phyloP scores from a whole-genome alignment of 2,888 invertebrate species.

The Amphipoea oculea region DNA sequence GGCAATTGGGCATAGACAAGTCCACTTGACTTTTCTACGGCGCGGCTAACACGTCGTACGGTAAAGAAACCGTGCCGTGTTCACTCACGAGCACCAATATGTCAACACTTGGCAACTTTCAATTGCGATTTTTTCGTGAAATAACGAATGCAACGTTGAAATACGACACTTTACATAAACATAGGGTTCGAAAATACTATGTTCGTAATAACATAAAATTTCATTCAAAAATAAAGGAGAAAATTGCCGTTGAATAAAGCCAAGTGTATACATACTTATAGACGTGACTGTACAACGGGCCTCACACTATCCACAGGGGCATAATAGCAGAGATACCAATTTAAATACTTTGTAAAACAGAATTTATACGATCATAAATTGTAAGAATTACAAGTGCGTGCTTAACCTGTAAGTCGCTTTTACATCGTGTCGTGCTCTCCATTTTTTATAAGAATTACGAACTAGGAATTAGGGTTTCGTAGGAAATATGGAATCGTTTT shows the following conservation, averaged over 20 bases:
- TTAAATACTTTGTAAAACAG: conserved; percentile 21
- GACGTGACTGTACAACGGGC: background rate
- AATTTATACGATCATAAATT: conserved; percentile 48
- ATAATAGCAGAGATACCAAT: conserved; percentile 5
- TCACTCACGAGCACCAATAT: no score
- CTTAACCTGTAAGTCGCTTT: conserved; percentile 33
- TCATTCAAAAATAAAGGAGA: no score
- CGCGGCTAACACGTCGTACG: background rate
- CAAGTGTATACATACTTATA: no score
- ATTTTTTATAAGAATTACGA: conserved; percentile 31
- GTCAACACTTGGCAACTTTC: no score
- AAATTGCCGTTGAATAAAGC: no score
- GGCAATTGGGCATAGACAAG: background rate
- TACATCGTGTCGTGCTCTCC: conserved; percentile 22
- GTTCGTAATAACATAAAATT: no score
- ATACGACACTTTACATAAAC: no score
- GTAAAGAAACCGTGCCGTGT: background rate
- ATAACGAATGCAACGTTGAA: no score
- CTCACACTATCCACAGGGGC: background rate
- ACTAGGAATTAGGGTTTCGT: conserved; percentile 4
- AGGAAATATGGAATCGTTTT: background rate
- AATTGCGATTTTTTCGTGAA: no score
- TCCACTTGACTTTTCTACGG: background rate
- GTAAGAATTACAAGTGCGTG: conserved; percentile 30
- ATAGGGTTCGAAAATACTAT: no score